Base-by-base conservation (phyloP, 2,888 invertebrate species). In the Sicus ferrugineus region DNA sequence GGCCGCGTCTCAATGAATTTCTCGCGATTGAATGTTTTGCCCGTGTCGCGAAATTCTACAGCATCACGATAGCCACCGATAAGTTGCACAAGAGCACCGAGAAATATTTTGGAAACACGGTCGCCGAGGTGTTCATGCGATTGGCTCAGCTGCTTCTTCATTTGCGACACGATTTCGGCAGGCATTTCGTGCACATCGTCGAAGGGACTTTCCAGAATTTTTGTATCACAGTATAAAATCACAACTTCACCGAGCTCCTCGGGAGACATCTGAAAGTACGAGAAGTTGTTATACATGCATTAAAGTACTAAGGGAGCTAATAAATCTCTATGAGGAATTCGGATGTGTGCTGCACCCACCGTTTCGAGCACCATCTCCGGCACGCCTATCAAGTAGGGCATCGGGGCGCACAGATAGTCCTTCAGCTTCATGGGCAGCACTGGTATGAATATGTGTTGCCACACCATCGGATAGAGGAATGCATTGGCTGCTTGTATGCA, bases 381-480 rank as follows among this genome's bases (percentile, higher is more conserved):
- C 73, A 98, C 95, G 72, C 98, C 98, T 80, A 98, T 97, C 59
- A 98, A 88, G 87, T 94, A 98, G 59, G 98, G 98, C 98, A 98
- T 98, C 1, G 98, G 98, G 16, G 98, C 98, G 77, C 92, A 88
- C 75, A 96, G 87, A 85, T 95, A 95, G 86, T 97, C 98, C 75
- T 93, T 91, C 73, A 98, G 89, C 81, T 93, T 91, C 83, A 91
- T 89, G 26, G 98, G 97, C 79, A 98, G 87, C 76, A 98, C 93
- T 66, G 98, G 98, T 86, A 98, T 97, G 85, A 95, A 98, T 81
- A 98, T 95, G 81, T 98, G 97, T 86, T 98, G 98, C 98, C 98
- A 98, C 76, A 93, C 93, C 97, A 99, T 97, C 0, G 98, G 98
- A 86, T 97, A 98, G 52, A 99, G 90, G 59, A 98, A 91, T 72